Conservation (phyloP, 2,888 invertebrate genomes). For the Gymnosoma rotundatum region DNA sequence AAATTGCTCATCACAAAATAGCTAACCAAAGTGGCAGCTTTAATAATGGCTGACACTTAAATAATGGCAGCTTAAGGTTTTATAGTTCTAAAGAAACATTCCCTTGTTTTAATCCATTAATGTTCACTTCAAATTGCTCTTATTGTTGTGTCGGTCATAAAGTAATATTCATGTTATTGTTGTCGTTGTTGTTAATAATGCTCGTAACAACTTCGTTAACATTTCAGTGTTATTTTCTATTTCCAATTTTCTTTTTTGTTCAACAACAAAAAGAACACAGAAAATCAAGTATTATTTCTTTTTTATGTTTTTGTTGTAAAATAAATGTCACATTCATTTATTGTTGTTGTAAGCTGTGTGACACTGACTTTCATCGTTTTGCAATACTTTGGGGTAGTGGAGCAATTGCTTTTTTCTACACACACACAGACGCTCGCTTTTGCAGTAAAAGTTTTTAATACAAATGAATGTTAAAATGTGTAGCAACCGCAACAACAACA, state of each 20-base stretch:
- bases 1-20: too few species aligned
- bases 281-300: slow-evolving; percentile 17
- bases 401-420: slow-evolving; percentile 60
- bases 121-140: neutral
- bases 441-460: slow-evolving; percentile 18
- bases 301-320: slow-evolving; percentile 8
- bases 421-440: neutral
- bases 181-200: neutral
- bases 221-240: slow-evolving; percentile 15
- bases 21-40: too few species aligned
- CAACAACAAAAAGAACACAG: slow-evolving; percentile 2
- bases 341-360: slow-evolving; percentile 64
- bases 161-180: neutral
- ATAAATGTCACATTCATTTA: slow-evolving; percentile 57
- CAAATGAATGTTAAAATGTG: neutral
- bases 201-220: neutral
- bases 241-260: neutral
- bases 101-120: neutral
- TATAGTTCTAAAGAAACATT: neutral
- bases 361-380: slow-evolving; percentile 69
- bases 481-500: too few species aligned
- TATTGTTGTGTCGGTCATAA: slow-evolving; percentile 1
- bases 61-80: too few species aligned
- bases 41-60: too few species aligned
- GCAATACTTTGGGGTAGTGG: slow-evolving; percentile 72